Base-by-base conservation (phyloP, 2,888 invertebrate genomes). In the Frankliniella fusca region DNA sequence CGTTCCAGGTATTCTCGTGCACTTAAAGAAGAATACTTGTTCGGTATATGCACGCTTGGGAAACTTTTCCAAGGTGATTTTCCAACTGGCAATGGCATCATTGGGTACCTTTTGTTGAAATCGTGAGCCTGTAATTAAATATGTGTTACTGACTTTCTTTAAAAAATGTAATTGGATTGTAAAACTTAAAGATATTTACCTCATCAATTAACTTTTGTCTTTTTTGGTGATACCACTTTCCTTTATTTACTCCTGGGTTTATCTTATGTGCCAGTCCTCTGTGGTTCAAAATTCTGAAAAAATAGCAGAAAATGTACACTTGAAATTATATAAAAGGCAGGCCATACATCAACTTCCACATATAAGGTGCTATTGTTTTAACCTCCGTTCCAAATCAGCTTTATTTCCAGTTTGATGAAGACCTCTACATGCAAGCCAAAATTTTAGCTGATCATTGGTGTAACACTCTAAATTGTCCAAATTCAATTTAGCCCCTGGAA, bases 271-370 rank as follows among this genome's bases (percentile, higher is more conserved):
- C 65, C 2, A n/a, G 2, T 65, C n/a, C 2, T 65, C 23, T 20
- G 65, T 65, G 65, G n/a, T 65, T 65, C n/a, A 65, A n/a, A 65
- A 65, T 65, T n/a, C 65, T 65, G n/a, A 3, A 65, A 65, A 23
- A 18, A 65, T n/a, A 23, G 20, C 9, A 65, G 10, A n/a, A 20
- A 65, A 15, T 18, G 20, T 20, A 20, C 11, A 20, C 7, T 65
- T 10, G 7, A 20, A 7, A 20, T 20, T 18, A 7, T 20, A 65
- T 65, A 7, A 18, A 7, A 20, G 3, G 12, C 20, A 54, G 20
- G 54, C 20, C 12, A 54, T 54, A 10, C 23, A 65, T n/a, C 9
- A 3, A 20, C 20, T 15, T 65, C 65, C 20, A 11, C 10, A 65
- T 10, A 65, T 15, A 10, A n/a, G 23, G n/a, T 10, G 23, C 9